phyloP scores from a whole-genome alignment of 30 jellyfish, hydroid and myxozoan species.

The Hydra vulgaris region DNA sequence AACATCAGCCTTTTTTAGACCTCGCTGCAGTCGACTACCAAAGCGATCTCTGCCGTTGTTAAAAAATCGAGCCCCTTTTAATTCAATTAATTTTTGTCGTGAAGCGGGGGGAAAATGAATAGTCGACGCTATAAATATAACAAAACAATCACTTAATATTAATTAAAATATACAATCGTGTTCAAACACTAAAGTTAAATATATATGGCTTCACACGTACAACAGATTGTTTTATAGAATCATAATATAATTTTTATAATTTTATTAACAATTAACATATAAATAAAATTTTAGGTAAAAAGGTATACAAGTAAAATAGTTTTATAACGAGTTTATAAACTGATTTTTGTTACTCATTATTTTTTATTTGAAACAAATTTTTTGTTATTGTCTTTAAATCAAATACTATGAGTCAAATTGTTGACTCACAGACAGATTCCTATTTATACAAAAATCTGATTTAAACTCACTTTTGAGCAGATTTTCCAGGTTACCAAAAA shows the following conservation, averaged over 20 bases:
- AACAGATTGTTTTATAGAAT: background rate
- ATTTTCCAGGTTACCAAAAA: background rate
- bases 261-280: background rate
- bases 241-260: background rate
- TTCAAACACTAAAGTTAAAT: background rate
- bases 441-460: background rate
- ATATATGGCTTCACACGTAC: background rate
- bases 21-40: background rate
- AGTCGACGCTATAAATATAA: background rate
- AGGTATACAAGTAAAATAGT: background rate
- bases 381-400: background rate
- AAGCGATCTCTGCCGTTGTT: background rate
- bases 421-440: background rate
- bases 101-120: background rate
- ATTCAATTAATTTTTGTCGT: background rate
- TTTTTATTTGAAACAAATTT: no score
- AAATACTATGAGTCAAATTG: background rate
- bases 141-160: background rate
- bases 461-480: background rate
- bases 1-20: background rate
- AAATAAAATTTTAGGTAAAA: background rate
- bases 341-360: no score
- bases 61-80: background rate
- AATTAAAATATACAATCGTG: background rate
- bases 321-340: background rate